Evolutionary conservation across 2,888 invertebrate species (phyloP).

Genomic region (Lycaena phlaeas): DNA sequence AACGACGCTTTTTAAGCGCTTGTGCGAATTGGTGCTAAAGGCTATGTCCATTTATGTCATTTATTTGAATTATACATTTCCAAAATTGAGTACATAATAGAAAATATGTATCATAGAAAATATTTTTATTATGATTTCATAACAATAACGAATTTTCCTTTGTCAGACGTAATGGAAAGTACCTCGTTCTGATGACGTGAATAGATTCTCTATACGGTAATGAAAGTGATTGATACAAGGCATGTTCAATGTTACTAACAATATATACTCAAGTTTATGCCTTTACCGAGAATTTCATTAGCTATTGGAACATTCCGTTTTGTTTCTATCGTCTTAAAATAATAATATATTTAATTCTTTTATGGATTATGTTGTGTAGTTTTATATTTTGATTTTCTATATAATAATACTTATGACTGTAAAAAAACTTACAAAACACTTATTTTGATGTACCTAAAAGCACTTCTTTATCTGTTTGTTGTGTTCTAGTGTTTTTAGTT

Average conservation of each 20-base stretch:
- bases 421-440: too few species aligned
- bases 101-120: constrained; percentile 1
- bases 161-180: constrained; percentile 45
- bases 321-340: too few species aligned
- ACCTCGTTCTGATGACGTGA: constrained; percentile 38
- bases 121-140: constrained; percentile 11
- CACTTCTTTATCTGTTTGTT: neutral
- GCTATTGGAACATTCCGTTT: too few species aligned
- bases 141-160: constrained; percentile 19
- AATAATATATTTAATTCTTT: too few species aligned
- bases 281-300: too few species aligned
- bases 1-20: too few species aligned
- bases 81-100: neutral
- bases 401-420: too few species aligned
- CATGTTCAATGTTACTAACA: constrained; percentile 23
- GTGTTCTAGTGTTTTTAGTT: neutral
- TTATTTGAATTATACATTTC: constrained; percentile 1
- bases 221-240: constrained; percentile 17
- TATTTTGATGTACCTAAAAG: too few species aligned
- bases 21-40: too few species aligned
- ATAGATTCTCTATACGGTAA: constrained; percentile 33
- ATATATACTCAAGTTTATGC: too few species aligned
- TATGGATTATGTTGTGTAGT: too few species aligned
- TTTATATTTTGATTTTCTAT: too few species aligned
- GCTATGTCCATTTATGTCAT: neutral